phyloP scores from a whole-genome alignment of 1,140 invertebrate species.

The Lysiphlebus fabarum region DNA sequence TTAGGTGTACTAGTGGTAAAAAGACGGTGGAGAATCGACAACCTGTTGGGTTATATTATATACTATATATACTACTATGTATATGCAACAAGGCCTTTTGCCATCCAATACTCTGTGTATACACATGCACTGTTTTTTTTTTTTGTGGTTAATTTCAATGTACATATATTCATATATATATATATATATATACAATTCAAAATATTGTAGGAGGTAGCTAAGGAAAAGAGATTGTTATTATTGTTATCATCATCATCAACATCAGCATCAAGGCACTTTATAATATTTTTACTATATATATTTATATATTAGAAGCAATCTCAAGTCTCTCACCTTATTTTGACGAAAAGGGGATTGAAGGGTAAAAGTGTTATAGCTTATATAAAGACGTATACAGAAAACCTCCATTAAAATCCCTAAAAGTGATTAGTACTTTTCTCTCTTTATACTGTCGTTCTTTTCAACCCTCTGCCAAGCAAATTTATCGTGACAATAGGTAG shows the following conservation, averaged over 20 bases:
- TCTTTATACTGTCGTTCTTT: conserved; percentile 16
- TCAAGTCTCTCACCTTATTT: not conserved
- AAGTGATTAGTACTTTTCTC: conserved; percentile 53
- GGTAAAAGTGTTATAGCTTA: conserved; percentile 8
- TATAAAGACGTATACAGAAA: conserved; percentile 52
- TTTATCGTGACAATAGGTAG: conserved; percentile 19
- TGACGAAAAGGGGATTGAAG: not conserved
- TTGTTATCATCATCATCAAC: too few relatives aligned
- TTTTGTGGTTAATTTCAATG: not conserved
- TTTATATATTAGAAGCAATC: too few relatives aligned
- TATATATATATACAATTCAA: too few relatives aligned
- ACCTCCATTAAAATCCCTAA: conserved; percentile 57
- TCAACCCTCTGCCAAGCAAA: conserved; percentile 8
- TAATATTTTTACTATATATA: too few relatives aligned
- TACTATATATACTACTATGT: too few relatives aligned
- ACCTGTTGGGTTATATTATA: conserved; percentile 16
- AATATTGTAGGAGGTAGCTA: too few relatives aligned
- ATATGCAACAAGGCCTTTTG: not conserved
- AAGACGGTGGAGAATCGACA: conserved; percentile 17
- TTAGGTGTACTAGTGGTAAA: not conserved
- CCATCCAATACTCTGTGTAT: not conserved
- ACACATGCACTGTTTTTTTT: conserved; percentile 13
- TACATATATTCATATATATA: too few relatives aligned
- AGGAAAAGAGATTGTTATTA: too few relatives aligned
- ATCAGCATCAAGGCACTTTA: too few relatives aligned